Evolutionary conservation across 92 coral and sea anemone species (phyloP), one percentile per base, ranked within the genome.

Genomic region (Parazoanthus atlanticus): DNA sequence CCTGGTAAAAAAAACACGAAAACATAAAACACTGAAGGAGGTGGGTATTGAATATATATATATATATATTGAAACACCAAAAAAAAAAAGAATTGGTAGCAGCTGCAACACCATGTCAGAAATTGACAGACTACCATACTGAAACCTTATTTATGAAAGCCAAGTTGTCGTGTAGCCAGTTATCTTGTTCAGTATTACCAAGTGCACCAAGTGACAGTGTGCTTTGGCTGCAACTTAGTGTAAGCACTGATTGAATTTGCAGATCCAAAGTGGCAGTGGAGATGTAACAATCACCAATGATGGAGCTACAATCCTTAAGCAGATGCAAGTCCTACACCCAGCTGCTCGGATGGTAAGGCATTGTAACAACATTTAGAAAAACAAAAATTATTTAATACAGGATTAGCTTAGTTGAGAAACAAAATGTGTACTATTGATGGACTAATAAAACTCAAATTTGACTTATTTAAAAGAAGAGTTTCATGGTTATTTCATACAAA

Each of bases 271-370:
- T 86, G 97, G 95, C 16, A 95, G 90, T 91, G 99, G 99, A 26
- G 99, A 96, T 70, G 99, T 96, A 36, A 96, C 98, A 3, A 96
- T 96, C 25, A 96, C 99, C 15, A 96, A 96, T 86, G 99, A 96
- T 91, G 99, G 99, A 61, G 99, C 99, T 13, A 96, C 99, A 6
- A 96, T 96, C 64, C 79, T 96, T 47, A 96, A 96, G 56, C 99
- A 96, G 76, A 96, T 96, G 99, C 96, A 95, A 76, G 99, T 96
- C 25, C 90, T 96, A 17, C 99, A 96, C 79, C 99, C 99, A 46
- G 99, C 99, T 25, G 99, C 99, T 79, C 93, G 96, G 89, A 96
- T 96, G 99, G 99, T 96, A 85, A 88, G 75, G 21, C 71, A 58
- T 56, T 84, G 23, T 30, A 25, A 23, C 3, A 15, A n/a, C 3